Base-by-base conservation (phyloP, 2,888 invertebrate genomes). In the Cristatella mucedo region DNA sequence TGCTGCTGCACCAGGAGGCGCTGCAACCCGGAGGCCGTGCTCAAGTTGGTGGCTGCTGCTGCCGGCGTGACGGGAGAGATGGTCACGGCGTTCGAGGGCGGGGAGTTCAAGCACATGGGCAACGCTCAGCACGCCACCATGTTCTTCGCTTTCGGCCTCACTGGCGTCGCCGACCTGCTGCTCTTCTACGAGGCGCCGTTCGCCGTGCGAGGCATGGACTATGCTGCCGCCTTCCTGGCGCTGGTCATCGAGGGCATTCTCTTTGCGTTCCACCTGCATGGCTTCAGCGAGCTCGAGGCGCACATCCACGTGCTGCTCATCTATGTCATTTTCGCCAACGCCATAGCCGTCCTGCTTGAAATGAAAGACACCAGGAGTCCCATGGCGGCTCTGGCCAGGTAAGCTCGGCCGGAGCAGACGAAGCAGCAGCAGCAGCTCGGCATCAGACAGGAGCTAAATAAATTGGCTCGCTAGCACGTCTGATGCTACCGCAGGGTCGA, bases 81-180 rank as follows among this genome's bases (percentile, higher is more conserved):
- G 18, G 50, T 50, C 9, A 67, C 66, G 2, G 67, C 57, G 3
- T 57, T 65, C 40, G 52, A 61, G 7, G 46, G 57, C 33, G 61
- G 58, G 1, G 41, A 52, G 16, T 66, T 67, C 51, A 51, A 53
- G 6, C 49, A 56, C 41, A 48, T 62, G 13, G 61, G 62, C 11
- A 69, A 69, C 52, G 66, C 59, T n/a, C 70, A 70, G 46, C 70
- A 71, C 51, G 64, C 67, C 33, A 70, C 69, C 20, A 71, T 71
- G 69, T 71, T 66, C 51, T 64, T 67, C 53, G 68, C 67, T 52
- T 71, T 71, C 49, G 67, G 64, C 11, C 43, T 70, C 21, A 57
- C 58, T 33, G 69, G 67, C 4, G 49, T 65, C 1, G 44, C 68
- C 7, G 70, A 69, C 43, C 46, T 69, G 3, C 48, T 66, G 4